phyloP scores from a whole-genome alignment of 2,113 vertebrate species.

The Desmodus rotundus region DNA sequence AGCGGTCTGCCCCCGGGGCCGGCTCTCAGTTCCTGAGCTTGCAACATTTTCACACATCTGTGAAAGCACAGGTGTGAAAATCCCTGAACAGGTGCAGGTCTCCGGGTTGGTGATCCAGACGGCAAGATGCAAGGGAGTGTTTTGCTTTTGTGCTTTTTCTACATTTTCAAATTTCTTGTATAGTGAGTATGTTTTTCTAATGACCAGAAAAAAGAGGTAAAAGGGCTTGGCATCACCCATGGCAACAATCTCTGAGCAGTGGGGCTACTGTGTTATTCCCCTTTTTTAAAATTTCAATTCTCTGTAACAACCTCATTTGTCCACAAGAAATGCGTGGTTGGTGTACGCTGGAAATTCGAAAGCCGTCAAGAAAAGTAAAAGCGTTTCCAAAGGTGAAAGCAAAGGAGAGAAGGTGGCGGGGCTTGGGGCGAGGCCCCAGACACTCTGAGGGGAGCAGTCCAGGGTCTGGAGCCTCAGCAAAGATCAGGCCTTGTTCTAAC shows the following conservation, averaged over 20 bases:
- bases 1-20: not conserved
- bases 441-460: rapidly evolving
- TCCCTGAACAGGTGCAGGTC: not conserved
- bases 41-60: rapidly evolving
- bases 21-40: not conserved
- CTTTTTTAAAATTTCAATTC: not conserved
- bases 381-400: not conserved
- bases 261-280: not conserved
- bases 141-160: not conserved
- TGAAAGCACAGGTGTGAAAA: not conserved
- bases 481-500: not conserved
- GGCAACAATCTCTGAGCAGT: not conserved
- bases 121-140: not conserved
- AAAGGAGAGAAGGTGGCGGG: not conserved
- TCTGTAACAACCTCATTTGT: not conserved
- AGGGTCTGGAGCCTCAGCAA: not conserved
- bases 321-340: not conserved
- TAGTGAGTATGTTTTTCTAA: not conserved
- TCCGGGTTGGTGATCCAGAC: rapidly evolving
- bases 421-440: not conserved
- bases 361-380: no score
- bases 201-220: not conserved
- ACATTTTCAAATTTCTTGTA: not conserved
- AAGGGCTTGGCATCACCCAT: not conserved
- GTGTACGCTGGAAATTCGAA: not conserved